Conservation (phyloP, 2,113 vertebrate genomes). For the Lonchura striata region DNA sequence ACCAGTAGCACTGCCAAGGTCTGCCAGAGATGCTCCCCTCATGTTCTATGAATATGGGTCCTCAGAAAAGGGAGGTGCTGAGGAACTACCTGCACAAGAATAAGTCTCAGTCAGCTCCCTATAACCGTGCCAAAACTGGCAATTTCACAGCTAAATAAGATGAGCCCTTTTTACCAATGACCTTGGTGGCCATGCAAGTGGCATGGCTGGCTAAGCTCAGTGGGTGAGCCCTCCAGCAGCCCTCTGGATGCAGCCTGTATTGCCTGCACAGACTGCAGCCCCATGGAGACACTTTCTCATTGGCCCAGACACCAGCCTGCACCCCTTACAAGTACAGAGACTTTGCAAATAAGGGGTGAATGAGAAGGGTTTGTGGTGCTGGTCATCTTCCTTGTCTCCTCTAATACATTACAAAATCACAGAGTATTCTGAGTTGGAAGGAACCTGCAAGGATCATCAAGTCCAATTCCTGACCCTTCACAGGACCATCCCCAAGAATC, state of each 20-base stretch:
- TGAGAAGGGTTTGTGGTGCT: not conserved
- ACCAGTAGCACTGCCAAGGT: not conserved
- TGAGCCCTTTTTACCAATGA: not conserved
- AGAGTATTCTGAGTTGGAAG: not conserved
- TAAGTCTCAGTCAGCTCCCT: not conserved
- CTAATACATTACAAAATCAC: not conserved
- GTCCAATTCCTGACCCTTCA: too few relatives aligned
- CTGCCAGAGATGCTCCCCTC: not conserved
- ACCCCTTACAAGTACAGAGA: not conserved
- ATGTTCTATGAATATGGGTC: not conserved
- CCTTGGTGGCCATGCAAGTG: not conserved
- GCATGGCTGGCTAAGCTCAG: not conserved
- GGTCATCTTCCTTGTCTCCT: not conserved
- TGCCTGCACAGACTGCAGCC: not conserved
- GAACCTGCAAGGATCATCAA: not conserved
- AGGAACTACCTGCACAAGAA: not conserved
- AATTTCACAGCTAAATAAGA: not conserved
- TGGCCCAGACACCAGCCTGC: rapidly evolving
- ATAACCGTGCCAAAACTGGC: not conserved
- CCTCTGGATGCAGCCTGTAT: not conserved
- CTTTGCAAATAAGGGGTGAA: not conserved
- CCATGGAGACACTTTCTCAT: not conserved
- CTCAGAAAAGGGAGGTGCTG: not conserved
- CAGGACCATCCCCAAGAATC: not conserved
- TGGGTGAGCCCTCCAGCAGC: rapidly evolving